These are phyloP conservation scores for Stenodera caucasica DNA, from an alignment of 2,888 invertebrate genomes.

Conservation along the genomic window DNA sequence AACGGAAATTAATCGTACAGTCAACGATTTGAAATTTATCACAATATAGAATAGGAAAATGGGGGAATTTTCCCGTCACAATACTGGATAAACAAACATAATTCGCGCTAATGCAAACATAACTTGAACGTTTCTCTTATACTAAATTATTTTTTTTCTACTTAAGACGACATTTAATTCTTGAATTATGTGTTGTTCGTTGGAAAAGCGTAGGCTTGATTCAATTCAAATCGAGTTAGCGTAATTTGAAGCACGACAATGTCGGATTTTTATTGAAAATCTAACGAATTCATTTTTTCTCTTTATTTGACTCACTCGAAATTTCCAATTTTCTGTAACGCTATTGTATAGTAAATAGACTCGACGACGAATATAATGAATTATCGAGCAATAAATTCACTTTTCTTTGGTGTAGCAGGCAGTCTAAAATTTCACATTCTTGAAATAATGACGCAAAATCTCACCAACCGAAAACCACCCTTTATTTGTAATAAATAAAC, in stretches of 20 bases:
- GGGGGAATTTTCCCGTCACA: background rate
- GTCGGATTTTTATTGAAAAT: background rate
- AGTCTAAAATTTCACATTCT: background rate
- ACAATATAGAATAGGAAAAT: too few relatives aligned
- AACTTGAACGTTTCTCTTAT: conserved; percentile 15
- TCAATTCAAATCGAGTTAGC: background rate
- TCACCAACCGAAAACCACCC: background rate
- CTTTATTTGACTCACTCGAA: too few relatives aligned
- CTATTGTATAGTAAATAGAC: too few relatives aligned
- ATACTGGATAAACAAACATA: conserved; percentile 16
- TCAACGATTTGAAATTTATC: too few relatives aligned
- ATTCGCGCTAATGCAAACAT: conserved; percentile 19
- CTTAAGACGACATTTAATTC: conserved; percentile 18
- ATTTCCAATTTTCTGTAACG: background rate
- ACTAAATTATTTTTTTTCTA: background rate
- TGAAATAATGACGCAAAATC: background rate
- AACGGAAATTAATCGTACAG: background rate
- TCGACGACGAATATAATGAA: too few relatives aligned
- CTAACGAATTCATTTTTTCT: too few relatives aligned
- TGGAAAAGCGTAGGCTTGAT: conserved; percentile 14
- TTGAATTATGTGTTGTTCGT: conserved; percentile 25
- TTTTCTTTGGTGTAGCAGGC: background rate
- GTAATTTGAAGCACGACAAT: background rate
- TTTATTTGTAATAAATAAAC: background rate
- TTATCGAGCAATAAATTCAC: background rate